Conservation (phyloP, 2,797 vertebrate species). For the Galago senegalensis region DNA sequence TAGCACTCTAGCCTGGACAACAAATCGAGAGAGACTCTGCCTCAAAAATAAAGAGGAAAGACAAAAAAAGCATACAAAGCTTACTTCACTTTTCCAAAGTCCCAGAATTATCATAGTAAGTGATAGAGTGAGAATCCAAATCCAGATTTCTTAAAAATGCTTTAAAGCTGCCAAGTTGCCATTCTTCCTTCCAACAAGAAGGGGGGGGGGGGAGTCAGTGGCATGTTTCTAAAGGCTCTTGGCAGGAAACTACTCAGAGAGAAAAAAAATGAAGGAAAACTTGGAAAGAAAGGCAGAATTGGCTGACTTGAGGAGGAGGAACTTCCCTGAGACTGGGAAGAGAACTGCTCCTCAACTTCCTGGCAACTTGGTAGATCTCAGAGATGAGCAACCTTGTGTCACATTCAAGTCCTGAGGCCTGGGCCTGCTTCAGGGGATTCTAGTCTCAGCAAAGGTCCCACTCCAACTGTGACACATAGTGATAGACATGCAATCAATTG, state of each 20-base stretch:
- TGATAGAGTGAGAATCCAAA: neutral
- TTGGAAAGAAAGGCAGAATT: neutral
- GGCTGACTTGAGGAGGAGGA: neutral
- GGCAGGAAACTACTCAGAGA: neutral
- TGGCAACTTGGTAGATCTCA: neutral
- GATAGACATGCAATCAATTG: neutral
- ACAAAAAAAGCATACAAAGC: neutral
- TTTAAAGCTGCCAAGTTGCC: neutral
- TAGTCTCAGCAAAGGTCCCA: neutral
- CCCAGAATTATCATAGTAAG: neutral
- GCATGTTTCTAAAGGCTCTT: neutral
- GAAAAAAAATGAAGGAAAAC: neutral
- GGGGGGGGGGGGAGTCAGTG: neutral
- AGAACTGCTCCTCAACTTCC: neutral
- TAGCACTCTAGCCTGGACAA: too few species aligned
- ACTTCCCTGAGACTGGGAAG: neutral
- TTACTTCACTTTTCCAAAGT: neutral
- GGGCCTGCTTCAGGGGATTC: neutral
- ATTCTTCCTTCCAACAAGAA: neutral
- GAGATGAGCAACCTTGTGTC: neutral
- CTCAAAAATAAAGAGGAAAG: too few species aligned
- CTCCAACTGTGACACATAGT: neutral
- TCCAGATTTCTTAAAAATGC: neutral
- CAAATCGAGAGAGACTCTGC: too few species aligned
- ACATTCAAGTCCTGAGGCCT: neutral